A percentile compares a stretch with the other conserved stretches of the same genome.
Evolutionary conservation across 1,140 invertebrate species (phyloP).

Genomic region (Ridgeia piscesae): DNA sequence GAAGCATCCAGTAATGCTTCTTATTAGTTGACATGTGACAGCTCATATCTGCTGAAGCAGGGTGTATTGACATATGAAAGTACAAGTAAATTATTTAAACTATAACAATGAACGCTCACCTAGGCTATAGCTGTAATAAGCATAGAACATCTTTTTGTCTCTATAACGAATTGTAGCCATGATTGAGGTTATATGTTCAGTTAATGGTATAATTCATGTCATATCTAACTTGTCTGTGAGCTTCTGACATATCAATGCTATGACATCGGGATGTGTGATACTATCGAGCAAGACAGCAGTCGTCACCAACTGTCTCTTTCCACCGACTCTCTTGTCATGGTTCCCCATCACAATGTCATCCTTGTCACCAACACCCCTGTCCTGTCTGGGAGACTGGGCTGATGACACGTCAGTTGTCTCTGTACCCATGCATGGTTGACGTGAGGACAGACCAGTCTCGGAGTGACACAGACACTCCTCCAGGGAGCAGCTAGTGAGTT

Average conservation of each 20-base stretch:
- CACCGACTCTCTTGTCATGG: neutral
- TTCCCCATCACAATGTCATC: neutral
- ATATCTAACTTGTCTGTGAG: neutral
- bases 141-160: too few species aligned
- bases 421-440: neutral
- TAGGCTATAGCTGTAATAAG: too few species aligned
- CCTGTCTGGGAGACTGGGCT: neutral
- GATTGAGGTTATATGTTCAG: neutral
- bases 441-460: neutral
- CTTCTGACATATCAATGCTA: neutral
- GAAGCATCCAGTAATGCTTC: neutral
- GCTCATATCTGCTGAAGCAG: neutral
- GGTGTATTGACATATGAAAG: neutral
- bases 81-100: neutral
- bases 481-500: neutral
- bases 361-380: neutral
- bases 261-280: neutral
- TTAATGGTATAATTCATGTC: neutral
- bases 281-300: neutral
- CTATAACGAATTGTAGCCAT: neutral
- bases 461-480: neutral
- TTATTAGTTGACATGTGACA: neutral
- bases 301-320: neutral
- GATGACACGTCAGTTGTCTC: neutral
- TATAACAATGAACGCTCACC: neutral